Evolutionary conservation across 2,113 vertebrate genomes (phyloP).

Genomic region (Daubentonia madagascariensis): DNA sequence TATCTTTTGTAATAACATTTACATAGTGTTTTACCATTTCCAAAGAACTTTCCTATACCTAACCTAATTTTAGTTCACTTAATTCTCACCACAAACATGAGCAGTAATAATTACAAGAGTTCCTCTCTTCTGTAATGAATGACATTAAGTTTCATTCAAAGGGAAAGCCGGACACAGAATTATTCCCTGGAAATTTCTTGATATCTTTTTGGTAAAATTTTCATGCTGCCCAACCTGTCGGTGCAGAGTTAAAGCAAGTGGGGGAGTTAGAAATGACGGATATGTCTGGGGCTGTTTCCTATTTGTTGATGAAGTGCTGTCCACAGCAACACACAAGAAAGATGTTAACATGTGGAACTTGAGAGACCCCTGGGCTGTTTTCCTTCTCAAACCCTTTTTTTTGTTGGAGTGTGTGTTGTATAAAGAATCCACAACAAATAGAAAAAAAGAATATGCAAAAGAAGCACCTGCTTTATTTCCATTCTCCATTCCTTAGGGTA

Average conservation of each 20-base stretch:
- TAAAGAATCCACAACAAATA: not conserved
- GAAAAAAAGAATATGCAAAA: not conserved
- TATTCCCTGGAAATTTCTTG: slow-evolving; percentile 57
- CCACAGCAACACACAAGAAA: rapidly evolving
- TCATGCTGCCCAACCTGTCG: slow-evolving; percentile 22
- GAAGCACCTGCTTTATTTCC: not conserved
- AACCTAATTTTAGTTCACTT: not conserved
- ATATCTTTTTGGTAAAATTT: slow-evolving; percentile 39
- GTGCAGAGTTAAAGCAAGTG: not conserved
- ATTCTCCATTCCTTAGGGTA: rapidly evolving
- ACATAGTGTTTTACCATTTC: not conserved
- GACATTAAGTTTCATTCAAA: not conserved
- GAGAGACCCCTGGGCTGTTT: rapidly evolving
- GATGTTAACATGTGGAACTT: rapidly evolving
- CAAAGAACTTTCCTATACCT: not conserved
- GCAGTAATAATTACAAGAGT: not conserved
- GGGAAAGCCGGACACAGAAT: not conserved
- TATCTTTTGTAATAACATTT: not conserved
- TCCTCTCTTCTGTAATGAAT: not conserved
- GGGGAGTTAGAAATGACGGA: rapidly evolving
- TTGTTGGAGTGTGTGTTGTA: not conserved
- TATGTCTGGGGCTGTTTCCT: rapidly evolving
- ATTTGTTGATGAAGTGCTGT: rapidly evolving
- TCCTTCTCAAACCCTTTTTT: too few relatives aligned
- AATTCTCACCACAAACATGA: not conserved